A percentile compares a stretch with the other conserved stretches of the same genome.
Conservation (phyloP, 2,113 vertebrate species). For the Xiphophorus couchianus region DNA sequence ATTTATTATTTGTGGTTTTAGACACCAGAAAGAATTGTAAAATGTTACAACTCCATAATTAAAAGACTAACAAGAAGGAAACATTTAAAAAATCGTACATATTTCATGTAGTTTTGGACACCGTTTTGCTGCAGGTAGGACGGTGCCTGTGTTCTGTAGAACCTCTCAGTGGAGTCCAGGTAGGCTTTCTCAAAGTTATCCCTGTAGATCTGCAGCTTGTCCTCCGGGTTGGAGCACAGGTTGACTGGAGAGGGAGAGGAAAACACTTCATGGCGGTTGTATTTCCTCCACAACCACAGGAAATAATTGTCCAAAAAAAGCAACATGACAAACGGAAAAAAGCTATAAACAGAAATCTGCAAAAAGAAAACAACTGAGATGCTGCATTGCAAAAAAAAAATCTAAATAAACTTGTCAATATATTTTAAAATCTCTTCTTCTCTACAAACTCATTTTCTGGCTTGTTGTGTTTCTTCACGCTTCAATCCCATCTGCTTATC, state of each 20-base stretch:
- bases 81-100: conserved; percentile 74
- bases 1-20: neutral
- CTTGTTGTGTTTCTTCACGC: too few relatives aligned
- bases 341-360: too few relatives aligned
- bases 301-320: too few relatives aligned
- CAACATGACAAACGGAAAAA: too few relatives aligned
- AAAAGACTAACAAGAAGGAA: neutral
- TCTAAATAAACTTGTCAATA: too few relatives aligned
- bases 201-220: conserved; percentile 98
- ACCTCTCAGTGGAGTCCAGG: conserved; percentile 97
- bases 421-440: too few relatives aligned
- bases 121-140: conserved; percentile 97
- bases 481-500: too few relatives aligned
- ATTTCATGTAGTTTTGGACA: conserved; percentile 99
- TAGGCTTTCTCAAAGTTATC: conserved; percentile 99
- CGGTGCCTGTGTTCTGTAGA: conserved; percentile 96
- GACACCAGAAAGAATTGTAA: neutral
- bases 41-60: neutral
- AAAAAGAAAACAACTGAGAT: too few relatives aligned
- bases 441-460: too few relatives aligned
- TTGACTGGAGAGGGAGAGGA: conserved; percentile 82
- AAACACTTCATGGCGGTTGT: neutral
- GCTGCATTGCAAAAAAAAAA: too few relatives aligned
- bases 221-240: conserved; percentile 96
- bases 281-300: too few relatives aligned